phyloP scores from a whole-genome alignment of 2,113 vertebrate species.

The Pseudonaja textilis region DNA sequence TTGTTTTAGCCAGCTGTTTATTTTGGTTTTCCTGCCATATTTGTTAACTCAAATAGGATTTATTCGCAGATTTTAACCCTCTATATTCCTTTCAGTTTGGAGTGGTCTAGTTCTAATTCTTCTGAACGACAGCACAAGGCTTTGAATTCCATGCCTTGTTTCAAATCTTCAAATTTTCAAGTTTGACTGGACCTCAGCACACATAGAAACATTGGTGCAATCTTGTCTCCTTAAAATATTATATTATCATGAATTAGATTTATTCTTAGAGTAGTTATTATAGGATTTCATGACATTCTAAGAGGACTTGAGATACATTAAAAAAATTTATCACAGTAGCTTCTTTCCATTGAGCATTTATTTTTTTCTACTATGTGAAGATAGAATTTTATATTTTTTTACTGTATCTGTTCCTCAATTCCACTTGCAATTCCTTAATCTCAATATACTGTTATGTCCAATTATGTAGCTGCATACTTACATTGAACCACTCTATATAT shows the following conservation, averaged over 20 bases:
- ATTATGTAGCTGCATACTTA: not conserved
- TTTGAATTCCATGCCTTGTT: not conserved
- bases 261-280: not conserved
- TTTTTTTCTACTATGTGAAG: not conserved
- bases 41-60: not conserved
- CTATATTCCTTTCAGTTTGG: not conserved
- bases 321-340: not conserved
- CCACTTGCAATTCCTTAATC: not conserved
- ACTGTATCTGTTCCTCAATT: not conserved
- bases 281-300: not conserved
- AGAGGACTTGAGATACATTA: not conserved
- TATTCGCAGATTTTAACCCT: not conserved
- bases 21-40: not conserved
- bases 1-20: not conserved
- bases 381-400: not conserved
- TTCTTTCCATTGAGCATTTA: not conserved
- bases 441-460: not conserved
- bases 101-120: not conserved
- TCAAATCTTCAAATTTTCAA: not conserved
- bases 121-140: not conserved
- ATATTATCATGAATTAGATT: not conserved
- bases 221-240: not conserved
- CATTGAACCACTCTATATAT: not conserved
- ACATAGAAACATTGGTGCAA: not conserved
- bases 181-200: not conserved